Evolutionary conservation across 1,140 invertebrate genomes (phyloP), one percentile per base, ranked within the genome.

Genomic region (Trinorchestia longiramus): DNA sequence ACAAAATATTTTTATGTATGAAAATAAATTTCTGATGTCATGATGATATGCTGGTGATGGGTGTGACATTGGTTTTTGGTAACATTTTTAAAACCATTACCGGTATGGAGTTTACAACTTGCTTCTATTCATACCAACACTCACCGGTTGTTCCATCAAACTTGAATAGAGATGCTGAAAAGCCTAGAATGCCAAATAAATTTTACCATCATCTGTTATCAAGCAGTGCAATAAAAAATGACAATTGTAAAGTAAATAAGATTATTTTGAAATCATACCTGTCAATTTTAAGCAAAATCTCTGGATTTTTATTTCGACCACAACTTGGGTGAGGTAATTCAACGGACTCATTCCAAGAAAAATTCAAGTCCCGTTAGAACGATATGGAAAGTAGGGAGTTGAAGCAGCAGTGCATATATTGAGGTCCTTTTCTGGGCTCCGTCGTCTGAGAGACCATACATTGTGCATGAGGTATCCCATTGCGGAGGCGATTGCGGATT

Each of bases 401-500:
- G 62, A 77, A 36, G 62, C 62, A 36, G 28, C 62, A 36, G 28
- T 77, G 62, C 15, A 77, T 77, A 77, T 77, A 77, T 77, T 77
- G 62, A 77, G 62, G 62, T 23, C 62, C 62, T 36, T 77, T 77
- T 36, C 36, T 77, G 62, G 62, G 62, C 28, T 77, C 28, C 62
- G 62, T 77, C 62, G 62, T 77, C 28, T 11, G 62, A 77, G 88
- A 15, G n/a, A 17, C 88, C 88, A 90, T 90, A 41, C n/a, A 90
- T 90, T 90, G 88, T 90, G 88, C 43, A 90, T 90, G 88, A 90
- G 88, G 88, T 43, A 42, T 90, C 88, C 8, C 8, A 43, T 41
- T 17, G 88, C n/a, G 88, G 43, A 42, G 36, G 41, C 43, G 88
- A 41, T 11, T 90, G 88, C 43, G 43, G 88, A 90, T 90, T 90